Evolutionary conservation across 2,797 vertebrate genomes (phyloP).

Genomic region (Hydrophis major): DNA sequence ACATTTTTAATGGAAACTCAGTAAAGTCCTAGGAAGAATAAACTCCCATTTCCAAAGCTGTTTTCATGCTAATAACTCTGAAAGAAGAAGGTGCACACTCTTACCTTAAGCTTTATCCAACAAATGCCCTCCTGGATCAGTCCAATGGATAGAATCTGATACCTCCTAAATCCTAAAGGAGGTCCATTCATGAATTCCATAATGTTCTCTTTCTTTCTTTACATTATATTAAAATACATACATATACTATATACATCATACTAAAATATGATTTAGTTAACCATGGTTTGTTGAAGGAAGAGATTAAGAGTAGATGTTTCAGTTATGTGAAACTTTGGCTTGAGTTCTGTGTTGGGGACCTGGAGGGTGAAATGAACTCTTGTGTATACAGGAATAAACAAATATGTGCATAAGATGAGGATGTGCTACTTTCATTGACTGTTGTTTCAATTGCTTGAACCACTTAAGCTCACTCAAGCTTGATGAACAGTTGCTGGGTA

Average conservation of each 20-base stretch:
- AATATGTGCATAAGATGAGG: background rate
- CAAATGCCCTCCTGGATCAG: background rate
- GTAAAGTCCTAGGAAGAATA: background rate
- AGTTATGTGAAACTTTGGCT: background rate
- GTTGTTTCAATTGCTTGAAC: background rate
- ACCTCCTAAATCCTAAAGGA: background rate
- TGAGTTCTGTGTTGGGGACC: background rate
- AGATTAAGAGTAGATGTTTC: background rate
- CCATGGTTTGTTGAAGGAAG: background rate
- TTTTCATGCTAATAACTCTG: background rate
- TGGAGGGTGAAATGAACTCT: background rate
- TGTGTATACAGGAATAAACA: background rate
- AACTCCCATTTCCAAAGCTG: background rate
- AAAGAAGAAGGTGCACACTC: background rate
- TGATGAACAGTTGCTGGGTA: background rate
- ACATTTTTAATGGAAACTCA: background rate
- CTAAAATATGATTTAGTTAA: background rate
- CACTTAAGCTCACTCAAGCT: background rate
- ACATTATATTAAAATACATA: background rate
- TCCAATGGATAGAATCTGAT: background rate
- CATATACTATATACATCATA: background rate
- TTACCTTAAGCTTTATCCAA: background rate
- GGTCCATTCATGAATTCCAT: background rate
- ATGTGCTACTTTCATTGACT: background rate
- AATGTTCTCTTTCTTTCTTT: background rate